Base-by-base conservation (phyloP, 1,140 invertebrate genomes). In the Nasonia vitripennis region DNA sequence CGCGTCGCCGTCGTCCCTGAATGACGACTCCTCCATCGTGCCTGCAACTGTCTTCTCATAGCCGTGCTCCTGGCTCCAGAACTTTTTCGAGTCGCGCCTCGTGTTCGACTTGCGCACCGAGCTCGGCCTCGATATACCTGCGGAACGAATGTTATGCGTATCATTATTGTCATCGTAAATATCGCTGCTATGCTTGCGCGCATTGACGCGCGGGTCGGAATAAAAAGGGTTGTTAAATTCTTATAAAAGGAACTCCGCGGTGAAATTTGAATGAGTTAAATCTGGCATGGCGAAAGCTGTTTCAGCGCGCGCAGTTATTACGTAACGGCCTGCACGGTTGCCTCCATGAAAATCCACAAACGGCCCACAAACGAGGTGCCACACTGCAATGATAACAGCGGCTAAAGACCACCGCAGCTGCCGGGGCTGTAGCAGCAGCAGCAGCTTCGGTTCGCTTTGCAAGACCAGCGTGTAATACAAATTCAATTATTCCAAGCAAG, bases 41-140 rank as follows among this genome's bases (percentile, higher is more conserved):
- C 89, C 91, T 0, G 89, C 89, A 4, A 87, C 87, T 74, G 91
- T 90, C 73, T 91, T 92, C 17, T 91, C 90, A 75, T 91, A 87
- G 17, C 83, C 88, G 78, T 89, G 86, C 88, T 92, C 90, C 68
- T 88, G 87, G 70, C 88, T 91, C 91, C 91, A 92, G 1, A 86
- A 78, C 78, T 92, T 92, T 84, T 92, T 92, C 80, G 91, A 91
- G 51, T 92, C 91, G 23, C 91, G 87, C 78, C 91, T 87, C 45
- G 88, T 87, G 87, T 89, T 91, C 9, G 92, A 90, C 78, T 83
- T 90, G 12, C 89, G 88, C 71, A 91, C 92, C n/a, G 91, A 90
- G 41, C 87, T 80, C n/a, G 91, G 89, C 87, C 86, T 89, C 75
- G 88, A 87, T 83, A 92, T 91, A 79, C 80, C 92, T 93, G 89